Evolutionary conservation across 2,888 invertebrate genomes (phyloP).

Genomic region (Lomographa bimaculata): DNA sequence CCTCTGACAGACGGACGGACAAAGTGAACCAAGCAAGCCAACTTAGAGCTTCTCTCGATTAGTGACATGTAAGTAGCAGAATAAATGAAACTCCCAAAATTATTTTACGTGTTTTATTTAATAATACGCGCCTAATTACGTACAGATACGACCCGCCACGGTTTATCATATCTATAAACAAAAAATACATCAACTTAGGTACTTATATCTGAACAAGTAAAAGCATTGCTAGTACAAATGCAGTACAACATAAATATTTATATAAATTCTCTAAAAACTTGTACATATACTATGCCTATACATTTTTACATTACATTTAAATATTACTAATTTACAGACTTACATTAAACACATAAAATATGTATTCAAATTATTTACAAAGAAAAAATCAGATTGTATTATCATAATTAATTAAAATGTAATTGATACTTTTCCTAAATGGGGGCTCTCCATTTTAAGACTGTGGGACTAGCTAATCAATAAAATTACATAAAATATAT

Average conservation of each 20-base stretch:
- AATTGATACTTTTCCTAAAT: slow-evolving; percentile 65
- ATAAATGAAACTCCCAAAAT: too few relatives aligned
- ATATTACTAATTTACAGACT: slow-evolving; percentile 15
- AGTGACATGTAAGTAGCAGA: too few relatives aligned
- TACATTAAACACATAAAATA: slow-evolving; percentile 25
- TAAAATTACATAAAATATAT: slow-evolving; percentile 29
- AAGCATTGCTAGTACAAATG: slow-evolving; percentile 27
- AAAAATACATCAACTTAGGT: slow-evolving; percentile 23
- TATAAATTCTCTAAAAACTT: slow-evolving; percentile 34
- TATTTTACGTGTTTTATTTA: slow-evolving; percentile 28
- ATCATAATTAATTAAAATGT: slow-evolving; percentile 1
- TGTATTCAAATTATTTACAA: slow-evolving; percentile 13
- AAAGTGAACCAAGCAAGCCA: too few relatives aligned
- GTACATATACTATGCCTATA: slow-evolving; percentile 19
- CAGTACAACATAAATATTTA: slow-evolving; percentile 24
- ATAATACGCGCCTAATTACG: slow-evolving; percentile 30
- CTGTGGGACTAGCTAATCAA: slow-evolving; percentile 56
- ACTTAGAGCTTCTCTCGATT: too few relatives aligned
- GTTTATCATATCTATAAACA: slow-evolving; percentile 19
- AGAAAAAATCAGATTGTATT: slow-evolving; percentile 5
- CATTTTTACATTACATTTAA: slow-evolving; percentile 18
- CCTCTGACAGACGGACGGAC: too few relatives aligned
- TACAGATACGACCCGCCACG: slow-evolving; percentile 30
- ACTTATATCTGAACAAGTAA: slow-evolving; percentile 18
- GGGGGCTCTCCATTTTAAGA: slow-evolving; percentile 76